Percentiles rank a stretch among this genome's conserved stretches.
Evolutionary conservation across 2,888 invertebrate genomes (phyloP).

Genomic region (Meiosimyza decipiens): DNA sequence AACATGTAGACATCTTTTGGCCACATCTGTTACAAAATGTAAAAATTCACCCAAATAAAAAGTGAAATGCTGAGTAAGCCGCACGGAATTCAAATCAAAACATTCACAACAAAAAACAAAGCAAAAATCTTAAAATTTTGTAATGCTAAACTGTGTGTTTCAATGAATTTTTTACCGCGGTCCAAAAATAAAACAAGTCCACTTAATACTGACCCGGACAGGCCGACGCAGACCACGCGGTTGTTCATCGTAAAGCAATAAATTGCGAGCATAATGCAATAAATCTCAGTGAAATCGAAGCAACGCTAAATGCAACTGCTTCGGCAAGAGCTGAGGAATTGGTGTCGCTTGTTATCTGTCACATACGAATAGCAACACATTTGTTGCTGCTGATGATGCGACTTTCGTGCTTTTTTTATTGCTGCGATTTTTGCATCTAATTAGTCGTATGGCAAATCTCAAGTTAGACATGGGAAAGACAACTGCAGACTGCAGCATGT

Average conservation of each 20-base stretch:
- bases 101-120: slow-evolving; percentile 19
- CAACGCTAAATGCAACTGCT: slow-evolving; percentile 39
- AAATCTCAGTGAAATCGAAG: slow-evolving; percentile 35
- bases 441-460: slow-evolving; percentile 23
- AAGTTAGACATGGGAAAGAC: slow-evolving; percentile 24
- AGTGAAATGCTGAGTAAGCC: slow-evolving; percentile 16
- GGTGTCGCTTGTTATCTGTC: slow-evolving; percentile 23
- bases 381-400: slow-evolving; percentile 13
- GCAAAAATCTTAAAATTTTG: slow-evolving; percentile 23
- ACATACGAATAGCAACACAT: slow-evolving; percentile 17
- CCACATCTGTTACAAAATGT: slow-evolving; percentile 33
- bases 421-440: slow-evolving; percentile 13
- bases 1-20: slow-evolving; percentile 11
- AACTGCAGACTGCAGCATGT: background rate
- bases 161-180: background rate
- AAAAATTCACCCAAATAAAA: slow-evolving; percentile 27
- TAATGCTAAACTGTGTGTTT: slow-evolving; percentile 27
- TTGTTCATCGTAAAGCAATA: slow-evolving; percentile 21
- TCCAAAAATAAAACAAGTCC: slow-evolving; percentile 6
- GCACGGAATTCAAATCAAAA: slow-evolving; percentile 28
- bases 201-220: slow-evolving; percentile 6
- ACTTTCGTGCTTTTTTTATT: background rate
- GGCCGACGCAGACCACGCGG: background rate
- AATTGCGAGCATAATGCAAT: slow-evolving; percentile 23
- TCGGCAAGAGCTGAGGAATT: slow-evolving; percentile 1